phyloP scores from a whole-genome alignment of 2,113 vertebrate genomes.

The Brachyistius frenatus region DNA sequence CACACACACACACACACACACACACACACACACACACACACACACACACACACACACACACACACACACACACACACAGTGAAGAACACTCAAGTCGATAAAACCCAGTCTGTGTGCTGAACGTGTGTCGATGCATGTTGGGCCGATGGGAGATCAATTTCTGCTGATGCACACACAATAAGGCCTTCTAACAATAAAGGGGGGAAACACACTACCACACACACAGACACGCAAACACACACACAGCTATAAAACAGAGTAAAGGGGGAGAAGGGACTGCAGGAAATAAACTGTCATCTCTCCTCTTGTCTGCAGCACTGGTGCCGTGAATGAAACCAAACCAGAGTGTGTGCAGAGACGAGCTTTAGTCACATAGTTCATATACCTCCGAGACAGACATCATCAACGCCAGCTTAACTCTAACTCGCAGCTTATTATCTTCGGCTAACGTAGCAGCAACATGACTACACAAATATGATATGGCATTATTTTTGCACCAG shows the following conservation, averaged over 20 bases:
- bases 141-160: constrained; percentile 58
- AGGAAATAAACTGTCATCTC: constrained; percentile 56
- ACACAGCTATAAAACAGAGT: constrained; percentile 29
- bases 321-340: constrained; percentile 9
- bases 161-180: constrained; percentile 61
- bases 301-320: constrained; percentile 41
- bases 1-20: constrained; percentile 12
- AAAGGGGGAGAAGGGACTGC: constrained; percentile 33
- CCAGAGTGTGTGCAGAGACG: neutral
- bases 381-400: constrained; percentile 26
- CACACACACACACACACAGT: constrained; percentile 3
- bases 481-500: too few relatives aligned
- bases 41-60: constrained; percentile 16
- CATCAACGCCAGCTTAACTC: constrained; percentile 23
- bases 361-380: constrained; percentile 16
- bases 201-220: constrained; percentile 10
- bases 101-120: constrained; percentile 16
- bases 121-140: constrained; percentile 6
- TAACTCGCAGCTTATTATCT: constrained; percentile 22
- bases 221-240: neutral
- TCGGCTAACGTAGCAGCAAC: constrained; percentile 2
- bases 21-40: constrained; percentile 18
- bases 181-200: constrained; percentile 4
- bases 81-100: constrained; percentile 55
- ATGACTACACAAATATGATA: neutral